These are phyloP conservation scores for Himalopsyche japonica DNA, from an alignment of 2,888 invertebrate genomes.

Conservation along the genomic window DNA sequence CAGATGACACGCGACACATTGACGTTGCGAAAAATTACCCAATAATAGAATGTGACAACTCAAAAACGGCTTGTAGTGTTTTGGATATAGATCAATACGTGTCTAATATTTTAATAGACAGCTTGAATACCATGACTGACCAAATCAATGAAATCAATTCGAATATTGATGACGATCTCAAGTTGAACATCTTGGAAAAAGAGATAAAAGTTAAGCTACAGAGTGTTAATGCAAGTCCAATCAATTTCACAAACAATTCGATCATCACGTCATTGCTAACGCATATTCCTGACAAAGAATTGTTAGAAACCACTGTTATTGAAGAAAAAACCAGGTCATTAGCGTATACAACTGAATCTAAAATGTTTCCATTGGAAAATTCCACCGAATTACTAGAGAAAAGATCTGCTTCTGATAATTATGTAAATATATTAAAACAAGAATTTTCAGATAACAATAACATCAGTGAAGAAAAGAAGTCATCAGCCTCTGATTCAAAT, in stretches of 20 bases:
- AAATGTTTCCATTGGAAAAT: conserved; percentile 28
- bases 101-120: conserved; percentile 58
- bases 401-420: neutral
- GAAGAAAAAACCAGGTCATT: conserved; percentile 36
- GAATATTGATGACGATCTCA: conserved; percentile 50
- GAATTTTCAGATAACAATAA: neutral
- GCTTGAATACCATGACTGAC: conserved; percentile 56
- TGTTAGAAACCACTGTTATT: conserved; percentile 37
- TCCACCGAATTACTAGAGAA: conserved; percentile 17
- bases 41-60: neutral
- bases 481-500: neutral
- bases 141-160: conserved; percentile 55
- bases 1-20: neutral
- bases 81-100: conserved; percentile 58
- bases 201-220: conserved; percentile 59
- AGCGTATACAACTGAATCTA: conserved; percentile 36
- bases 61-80: conserved; percentile 16
- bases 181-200: conserved; percentile 56
- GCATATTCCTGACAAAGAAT: conserved; percentile 35
- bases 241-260: conserved; percentile 53
- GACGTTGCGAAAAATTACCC: neutral
- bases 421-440: neutral
- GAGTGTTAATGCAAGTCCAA: conserved; percentile 54
- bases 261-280: conserved; percentile 48
- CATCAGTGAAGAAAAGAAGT: neutral